Evolutionary conservation across 2,797 vertebrate species (phyloP), one percentile per base, ranked within the genome.

Genomic region (Rhinophrynus dorsalis): DNA sequence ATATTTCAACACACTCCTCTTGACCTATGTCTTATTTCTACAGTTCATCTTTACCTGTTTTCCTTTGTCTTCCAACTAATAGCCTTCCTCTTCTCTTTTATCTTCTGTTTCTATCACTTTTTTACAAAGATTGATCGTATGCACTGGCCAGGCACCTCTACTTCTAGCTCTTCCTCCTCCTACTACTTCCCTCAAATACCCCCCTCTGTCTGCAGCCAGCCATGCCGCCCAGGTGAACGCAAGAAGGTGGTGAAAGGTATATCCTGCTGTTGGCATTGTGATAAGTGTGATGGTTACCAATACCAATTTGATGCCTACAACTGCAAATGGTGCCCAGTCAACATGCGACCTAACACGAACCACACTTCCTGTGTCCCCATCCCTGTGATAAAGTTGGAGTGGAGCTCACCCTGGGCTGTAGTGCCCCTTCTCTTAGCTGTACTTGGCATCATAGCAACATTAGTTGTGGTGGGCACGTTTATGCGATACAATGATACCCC

Each of bases 261-360:
- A 71, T 93, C 95, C 1, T 98, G 96, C 82, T 98, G 96, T 64
- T 98, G 96, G 96, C 95, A 96, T 87, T 98, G 96, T 0, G 96
- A 98, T 80, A 94, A 91, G 54, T 98, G 96, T 33, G 94, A 96
- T 0, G 95, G 95, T 2, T 98, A 97, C 85, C 95, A 98, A 87
- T 97, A 96, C 79, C 95, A 96, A 80, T 92, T 91, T 35, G 96
- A 98, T 13, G 93, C 92, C 66, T 94, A 89, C 83, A 94, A 89
- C 82, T 98, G 95, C 78, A 96, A 96, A 86, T 91, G 94, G 67
- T 98, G 95, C 75, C 94, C 91, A 67, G 95, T 95, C 23, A 93
- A 95, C 66, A 88, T 94, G 86, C 86, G 94, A 52, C 96, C 96
- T 69, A 97, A 96, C 0, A 86, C 89, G 45, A 98, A 98, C 86